Conservation (phyloP, 1,140 invertebrate genomes). For the Ceratitis capitata region DNA sequence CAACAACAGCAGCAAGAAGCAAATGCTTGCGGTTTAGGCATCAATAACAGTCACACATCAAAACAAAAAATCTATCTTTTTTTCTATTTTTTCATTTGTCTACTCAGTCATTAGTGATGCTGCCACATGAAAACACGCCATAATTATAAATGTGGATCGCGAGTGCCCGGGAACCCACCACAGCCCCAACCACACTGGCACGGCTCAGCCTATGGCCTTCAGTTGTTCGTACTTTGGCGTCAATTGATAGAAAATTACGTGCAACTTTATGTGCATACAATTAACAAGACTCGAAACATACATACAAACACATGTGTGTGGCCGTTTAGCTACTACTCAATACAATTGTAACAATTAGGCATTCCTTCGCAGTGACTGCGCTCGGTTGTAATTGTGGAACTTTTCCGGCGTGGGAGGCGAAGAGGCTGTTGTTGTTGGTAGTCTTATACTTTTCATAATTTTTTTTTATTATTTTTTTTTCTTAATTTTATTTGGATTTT, state of each 20-base stretch:
- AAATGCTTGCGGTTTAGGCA: too few relatives aligned
- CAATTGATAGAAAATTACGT: background rate
- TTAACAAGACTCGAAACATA: background rate
- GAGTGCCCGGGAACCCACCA: too few relatives aligned
- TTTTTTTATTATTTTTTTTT: too few relatives aligned
- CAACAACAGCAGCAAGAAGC: background rate
- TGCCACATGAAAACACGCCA: background rate
- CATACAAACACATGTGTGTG: background rate
- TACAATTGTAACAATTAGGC: background rate
- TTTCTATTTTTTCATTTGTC: background rate
- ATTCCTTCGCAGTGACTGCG: too few relatives aligned
- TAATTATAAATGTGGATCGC: constrained; percentile 18
- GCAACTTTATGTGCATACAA: background rate
- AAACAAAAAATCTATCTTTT: constrained; percentile 18
- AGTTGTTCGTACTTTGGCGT: background rate
- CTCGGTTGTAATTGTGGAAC: background rate
- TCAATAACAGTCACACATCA: background rate
- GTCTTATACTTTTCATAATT: too few relatives aligned
- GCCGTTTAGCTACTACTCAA: background rate
- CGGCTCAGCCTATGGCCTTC: background rate
- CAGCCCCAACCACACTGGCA: background rate
- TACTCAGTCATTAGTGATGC: too few relatives aligned
- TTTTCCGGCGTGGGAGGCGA: background rate
- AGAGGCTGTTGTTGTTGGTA: background rate
- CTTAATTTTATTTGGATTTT: too few relatives aligned